Percentiles rank a stretch among this genome's conserved stretches.
phyloP scores from a whole-genome alignment of 2,113 vertebrate genomes.

The Corythornis cristatus region DNA sequence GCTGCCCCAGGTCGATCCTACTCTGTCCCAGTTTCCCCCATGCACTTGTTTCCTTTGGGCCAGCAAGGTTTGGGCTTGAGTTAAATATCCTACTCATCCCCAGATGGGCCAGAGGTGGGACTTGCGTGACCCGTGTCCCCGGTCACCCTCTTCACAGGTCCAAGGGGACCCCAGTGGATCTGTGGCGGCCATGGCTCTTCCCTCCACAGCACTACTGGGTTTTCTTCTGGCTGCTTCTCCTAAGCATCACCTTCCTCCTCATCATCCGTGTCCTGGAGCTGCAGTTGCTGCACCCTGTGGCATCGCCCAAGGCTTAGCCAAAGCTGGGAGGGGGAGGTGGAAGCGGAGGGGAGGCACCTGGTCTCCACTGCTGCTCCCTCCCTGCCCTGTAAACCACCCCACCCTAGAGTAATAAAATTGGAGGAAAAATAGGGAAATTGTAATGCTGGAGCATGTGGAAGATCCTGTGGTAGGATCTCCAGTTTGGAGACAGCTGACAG shows the following conservation, averaged over 20 bases:
- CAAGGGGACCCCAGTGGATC: slow-evolving; percentile 11
- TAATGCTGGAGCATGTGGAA: neutral
- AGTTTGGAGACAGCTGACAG: too few relatives aligned
- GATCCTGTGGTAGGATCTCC: neutral
- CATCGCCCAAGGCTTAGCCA: slow-evolving; percentile 7
- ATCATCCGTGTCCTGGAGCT: slow-evolving; percentile 55
- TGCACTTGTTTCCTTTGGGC: neutral
- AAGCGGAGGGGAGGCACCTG: fast-evolving
- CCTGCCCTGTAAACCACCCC: fast-evolving
- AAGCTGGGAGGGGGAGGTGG: fast-evolving
- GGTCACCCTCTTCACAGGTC: slow-evolving; percentile 51
- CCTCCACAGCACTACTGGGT: slow-evolving; percentile 68
- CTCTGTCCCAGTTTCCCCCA: neutral
- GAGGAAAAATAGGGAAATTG: neutral
- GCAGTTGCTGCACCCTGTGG: slow-evolving; percentile 26
- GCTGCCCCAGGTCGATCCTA: neutral
- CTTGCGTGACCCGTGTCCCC: fast-evolving
- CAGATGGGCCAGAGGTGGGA: neutral
- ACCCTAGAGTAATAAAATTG: slow-evolving; percentile 42
- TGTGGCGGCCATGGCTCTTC: slow-evolving; percentile 47
- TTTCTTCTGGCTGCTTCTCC: slow-evolving; percentile 71
- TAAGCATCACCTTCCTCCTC: slow-evolving; percentile 71
- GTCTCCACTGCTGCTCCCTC: neutral
- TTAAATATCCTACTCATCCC: neutral
- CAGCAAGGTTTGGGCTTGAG: neutral